Base-by-base conservation (phyloP, 2,113 vertebrate species). In the Calyptommatus sinebrachiatus region DNA sequence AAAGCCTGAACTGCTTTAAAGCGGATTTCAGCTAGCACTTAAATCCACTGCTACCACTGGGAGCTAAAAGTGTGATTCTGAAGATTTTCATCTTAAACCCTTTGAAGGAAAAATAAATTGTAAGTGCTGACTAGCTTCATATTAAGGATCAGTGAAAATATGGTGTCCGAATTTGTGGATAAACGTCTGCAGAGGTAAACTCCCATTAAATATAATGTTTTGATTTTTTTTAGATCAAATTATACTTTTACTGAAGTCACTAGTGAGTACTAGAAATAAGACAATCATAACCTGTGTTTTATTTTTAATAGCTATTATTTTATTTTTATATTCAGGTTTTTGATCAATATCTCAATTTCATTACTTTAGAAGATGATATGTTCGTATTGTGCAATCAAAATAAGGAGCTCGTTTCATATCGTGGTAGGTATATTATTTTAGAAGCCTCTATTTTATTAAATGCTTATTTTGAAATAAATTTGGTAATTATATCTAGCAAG, bases 311-410 rank as follows among this genome's bases (percentile, higher is more conserved):
- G 60, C 46, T 8, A 70, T 76, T 28, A 9, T 29, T 83, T 60
- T 85, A 83, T 91, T 78, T 28, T 88, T 84, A 82, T 86, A 82
- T 88, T 57, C 91, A 99, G 98, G 98, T 99, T 84, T 99, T 98
- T 85, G 98, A 99, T 93, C 98, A 99, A 35, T 99, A 99, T 94
- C 95, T 99, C 88, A 99, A 99, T 95, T 99, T 99, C 91, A 99
- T 99, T 95, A 99, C 98, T 77, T 95, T 99, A 91, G 98, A 99
- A 91, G 97, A 99, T 90, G 98, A 99, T 91, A 99, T 99, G 98
- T 99, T 99, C 78, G 92, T 99, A 74, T 94, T 99, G 83, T 97
- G 97, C 91, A 97, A 99, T 91, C 98, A 99, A 88, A 99, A 98
- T 93, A 99, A 97, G 89, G 97, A 99, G 83, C 96, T 97, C 87